Evolutionary conservation across 1,140 invertebrate genomes (phyloP), one percentile per base, ranked within the genome.

Genomic region (Trichonephila clavipes): DNA sequence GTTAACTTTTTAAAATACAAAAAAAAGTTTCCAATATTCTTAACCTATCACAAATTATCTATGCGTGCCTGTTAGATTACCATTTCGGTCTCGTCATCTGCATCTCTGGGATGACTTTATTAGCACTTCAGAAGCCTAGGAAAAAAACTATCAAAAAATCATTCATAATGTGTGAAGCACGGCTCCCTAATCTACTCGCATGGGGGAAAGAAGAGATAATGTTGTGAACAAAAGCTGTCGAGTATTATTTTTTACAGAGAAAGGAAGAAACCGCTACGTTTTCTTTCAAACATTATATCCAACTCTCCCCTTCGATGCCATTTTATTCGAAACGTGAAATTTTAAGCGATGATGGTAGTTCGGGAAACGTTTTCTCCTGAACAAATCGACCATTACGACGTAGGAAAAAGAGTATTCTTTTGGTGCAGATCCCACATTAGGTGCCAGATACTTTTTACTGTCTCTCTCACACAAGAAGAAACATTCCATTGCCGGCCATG

Each of bases 331-430:
- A 61, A 85, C 83, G 83, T 85, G 83, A 85, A 85, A 85, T 59
- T 85, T 85, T 19, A 88, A 62, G 61, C 62, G 86, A 88, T 88
- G 86, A 88, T 88, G 34, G 51, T 64, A 44, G 58, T 85, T 88
- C 51, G 86, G 18, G 59, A 88, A 88, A 58, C 40, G 86, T 58
- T 64, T 62, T 88, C 51, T 51, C 61, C 86, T 21, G 86, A 88
- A 88, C 59, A 88, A 88, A 88, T 88, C 58, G 86, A 64, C 86
- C 86, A 88, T 88, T 88, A 88, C 86, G 16, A 88, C 24, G 24
- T 14, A 64, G 61, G 86, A 64, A 88, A 88, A 64, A 87, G 51
- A 51, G 8, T 51, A 51, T 51, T 51, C 51, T 51, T 51, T 51
- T 51, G 40, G 59, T 34, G 61, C 2, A 19, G 21, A 88, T 62